A percentile compares a stretch with the other conserved stretches of the same genome.
These are phyloP conservation scores for Neostethus bicornis DNA, from an alignment of 2,797 vertebrate species.

Conservation along the genomic window DNA sequence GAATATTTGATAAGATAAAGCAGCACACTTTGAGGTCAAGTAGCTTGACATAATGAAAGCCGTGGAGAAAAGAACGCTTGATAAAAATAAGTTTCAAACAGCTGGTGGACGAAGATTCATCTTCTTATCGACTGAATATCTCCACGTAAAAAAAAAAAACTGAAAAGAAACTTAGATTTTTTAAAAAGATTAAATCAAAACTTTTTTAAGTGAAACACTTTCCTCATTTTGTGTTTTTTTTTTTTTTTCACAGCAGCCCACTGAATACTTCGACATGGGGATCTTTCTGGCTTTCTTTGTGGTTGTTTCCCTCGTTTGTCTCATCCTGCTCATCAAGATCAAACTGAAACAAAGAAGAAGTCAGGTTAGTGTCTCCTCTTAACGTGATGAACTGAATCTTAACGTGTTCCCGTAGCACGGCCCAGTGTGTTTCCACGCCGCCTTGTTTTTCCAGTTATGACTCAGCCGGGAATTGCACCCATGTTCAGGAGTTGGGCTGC, in stretches of 20 bases:
- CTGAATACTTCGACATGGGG: slow-evolving; percentile 98
- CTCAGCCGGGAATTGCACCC: slow-evolving; percentile 4
- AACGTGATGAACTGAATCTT: too few species aligned
- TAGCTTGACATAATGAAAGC: slow-evolving; percentile 61
- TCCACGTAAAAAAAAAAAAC: too few species aligned
- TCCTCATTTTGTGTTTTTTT: slow-evolving; percentile 37
- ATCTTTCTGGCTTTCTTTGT: slow-evolving; percentile 99
- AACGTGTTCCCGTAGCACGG: background rate
- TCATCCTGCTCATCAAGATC: slow-evolving; percentile 98
- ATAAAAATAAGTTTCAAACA: slow-evolving; percentile 18
- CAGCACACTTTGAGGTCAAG: slow-evolving; percentile 63
- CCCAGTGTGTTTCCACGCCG: background rate
- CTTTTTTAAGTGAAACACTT: too few species aligned
- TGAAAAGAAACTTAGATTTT: background rate
- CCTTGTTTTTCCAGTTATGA: slow-evolving; percentile 7
- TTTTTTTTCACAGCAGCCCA: slow-evolving; percentile 87
- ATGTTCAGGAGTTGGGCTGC: slow-evolving; percentile 10
- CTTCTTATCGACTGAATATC: background rate
- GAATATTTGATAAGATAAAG: slow-evolving; percentile 69
- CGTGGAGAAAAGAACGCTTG: slow-evolving; percentile 30
- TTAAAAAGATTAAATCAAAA: background rate
- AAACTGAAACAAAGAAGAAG: slow-evolving; percentile 96
- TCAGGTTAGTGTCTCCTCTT: slow-evolving; percentile 82
- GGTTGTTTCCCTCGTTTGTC: slow-evolving; percentile 96
- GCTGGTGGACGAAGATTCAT: background rate